Base-by-base conservation (phyloP, 2,888 invertebrate genomes). In the Agrochola macilenta region DNA sequence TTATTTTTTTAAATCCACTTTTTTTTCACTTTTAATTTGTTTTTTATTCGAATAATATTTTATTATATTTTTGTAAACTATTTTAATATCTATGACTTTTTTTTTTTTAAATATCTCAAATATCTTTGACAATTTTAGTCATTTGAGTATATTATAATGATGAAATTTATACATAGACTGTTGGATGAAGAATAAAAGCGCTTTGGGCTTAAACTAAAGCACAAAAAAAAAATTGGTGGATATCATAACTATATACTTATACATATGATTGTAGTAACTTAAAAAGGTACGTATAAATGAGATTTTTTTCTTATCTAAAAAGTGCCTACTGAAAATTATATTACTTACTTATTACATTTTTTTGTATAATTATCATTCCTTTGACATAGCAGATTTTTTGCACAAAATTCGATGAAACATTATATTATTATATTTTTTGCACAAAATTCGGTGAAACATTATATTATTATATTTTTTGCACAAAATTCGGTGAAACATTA, bases 171-270 rank as follows among this genome's bases (percentile, higher is more conserved):
- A 54, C 26, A 87, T 82, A 77, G 68, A 84, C 77, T 82, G 81
- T 88, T 78, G 68, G 12, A 75, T 74, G 75, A 89, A 63, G 68
- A 54, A 82, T 82, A 85, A 89, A 87, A 82, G 52, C 35, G 88
- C 86, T 87, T 79, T 75, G 74, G 61, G 57, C 7, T 39, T 30
- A 58, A 76, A 54, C 82, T 57, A 20, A 81, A 85, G 86, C 89
- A 79, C 86, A 89, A 87, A 89, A 89, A 87, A 30, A 74, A 72
- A 79, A 74, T 49, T 74, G 60, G 23, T 81, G 58, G 68, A 86
- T 86, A 76, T 76, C 75, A 49, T 79, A 71, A 60, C 73, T 69
- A 69, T 69, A 78, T 73, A 79, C 26, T 20, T 57, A 57, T 5
- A n/a, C 12, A 49, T 17, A 52, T 52, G 26, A 76, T 49, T 61